Base-by-base conservation (phyloP, 2,888 invertebrate species). In the Orthonevra nobilis region DNA sequence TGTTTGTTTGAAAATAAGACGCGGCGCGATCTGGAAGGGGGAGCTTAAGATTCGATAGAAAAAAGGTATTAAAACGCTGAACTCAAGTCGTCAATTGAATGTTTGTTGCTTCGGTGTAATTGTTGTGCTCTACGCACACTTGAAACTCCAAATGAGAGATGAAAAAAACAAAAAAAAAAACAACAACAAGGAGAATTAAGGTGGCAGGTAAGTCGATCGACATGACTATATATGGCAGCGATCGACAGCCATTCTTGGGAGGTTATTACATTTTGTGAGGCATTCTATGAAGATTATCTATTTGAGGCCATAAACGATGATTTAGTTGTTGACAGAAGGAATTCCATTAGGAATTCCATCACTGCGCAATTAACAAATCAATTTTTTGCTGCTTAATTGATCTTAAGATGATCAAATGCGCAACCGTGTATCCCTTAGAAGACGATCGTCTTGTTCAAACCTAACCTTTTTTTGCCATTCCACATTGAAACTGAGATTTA, bases 291-390 rank as follows among this genome's bases (percentile, higher is more conserved):
- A 38, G 54, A 50, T 50, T 36, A 10, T 44, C 6, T n/a, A 9
- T 28, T 50, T 36, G 44, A 28, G 28, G 56, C 63, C 42, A 30
- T 50, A 50, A 70, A 58, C 32, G 36, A 77, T 64, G 70, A 70
- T 75, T 69, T 75, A 63, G 63, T 69, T 58, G 63, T 64, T 70
- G 69, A 46, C 50, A 44, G n/a, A 36, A 60, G 52, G 64, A 70
- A 77, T 77, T 58, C 26, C 44, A 63, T 20, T 54, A 12, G 46
- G 54, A 56, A 77, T 77, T 63, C 63, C 75, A 32, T 32, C 26
- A 34, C 7, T 2, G n/a, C 23, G 14, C n/a, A 64, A 73, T 70
- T 77, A 56, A 77, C 32, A 58, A 52, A 58, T 77, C 70, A 77
- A 58, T 34, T 63, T 36, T 36, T 23, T n/a, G n/a, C n/a, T n/a